phyloP scores from a whole-genome alignment of 2,888 invertebrate genomes.

The Ptychoptera albimana region DNA sequence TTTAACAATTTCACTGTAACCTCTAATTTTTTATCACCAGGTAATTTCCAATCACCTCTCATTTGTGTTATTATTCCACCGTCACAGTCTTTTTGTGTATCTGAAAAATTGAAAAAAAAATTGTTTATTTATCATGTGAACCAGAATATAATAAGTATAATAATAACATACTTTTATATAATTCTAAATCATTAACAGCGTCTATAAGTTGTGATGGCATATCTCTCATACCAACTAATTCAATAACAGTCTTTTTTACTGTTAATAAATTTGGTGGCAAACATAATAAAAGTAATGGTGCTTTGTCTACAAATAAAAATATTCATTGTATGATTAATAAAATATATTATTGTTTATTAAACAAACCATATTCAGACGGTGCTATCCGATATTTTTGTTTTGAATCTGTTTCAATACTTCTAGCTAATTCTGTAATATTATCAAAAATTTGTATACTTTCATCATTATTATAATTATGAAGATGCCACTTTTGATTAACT shows the following conservation, averaged over 20 bases:
- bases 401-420: conserved; percentile 21
- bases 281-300: conserved; percentile 25
- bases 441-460: conserved; percentile 15
- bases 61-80: conserved; percentile 49
- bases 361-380: conserved; percentile 70
- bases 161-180: conserved; percentile 23
- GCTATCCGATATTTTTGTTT: conserved; percentile 41
- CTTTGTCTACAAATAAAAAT: conserved; percentile 18
- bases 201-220: conserved; percentile 26
- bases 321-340: conserved; percentile 5
- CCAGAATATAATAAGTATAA: background rate
- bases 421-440: conserved; percentile 22
- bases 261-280: conserved; percentile 26
- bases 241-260: conserved; percentile 25
- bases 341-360: conserved; percentile 5
- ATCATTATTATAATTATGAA: conserved; percentile 17
- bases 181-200: conserved; percentile 25
- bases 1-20: conserved; percentile 69
- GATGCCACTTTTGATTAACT: conserved; percentile 19
- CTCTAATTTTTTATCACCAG: conserved; percentile 56
- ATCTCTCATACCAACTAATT: conserved; percentile 24
- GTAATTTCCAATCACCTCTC: conserved; percentile 61
- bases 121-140: conserved; percentile 3
- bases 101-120: conserved; percentile 22
- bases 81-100: conserved; percentile 43